These are phyloP conservation scores for Sphaerophoria taeniata DNA, from an alignment of 2,888 invertebrate genomes.

Conservation along the genomic window DNA sequence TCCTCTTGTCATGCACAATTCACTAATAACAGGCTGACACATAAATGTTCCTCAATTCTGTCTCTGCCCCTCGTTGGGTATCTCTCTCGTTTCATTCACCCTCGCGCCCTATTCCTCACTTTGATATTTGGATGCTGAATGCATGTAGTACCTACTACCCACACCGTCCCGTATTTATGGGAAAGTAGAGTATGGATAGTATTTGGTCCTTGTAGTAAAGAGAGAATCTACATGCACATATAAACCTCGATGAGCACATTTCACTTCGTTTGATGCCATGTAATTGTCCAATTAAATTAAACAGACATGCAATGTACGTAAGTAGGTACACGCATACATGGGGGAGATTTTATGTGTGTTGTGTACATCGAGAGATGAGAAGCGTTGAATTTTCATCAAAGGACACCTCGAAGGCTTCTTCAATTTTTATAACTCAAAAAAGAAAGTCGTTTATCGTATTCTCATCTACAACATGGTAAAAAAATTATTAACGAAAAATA, in stretches of 20 bases:
- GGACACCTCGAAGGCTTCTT: no score
- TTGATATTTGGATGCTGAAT: no score
- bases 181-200: background rate
- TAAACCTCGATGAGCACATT: constrained; percentile 64
- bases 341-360: background rate
- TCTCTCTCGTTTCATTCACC: no score
- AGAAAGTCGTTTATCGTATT: no score
- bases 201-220: background rate
- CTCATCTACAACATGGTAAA: no score
- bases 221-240: background rate
- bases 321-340: background rate
- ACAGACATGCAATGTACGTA: constrained; percentile 47
- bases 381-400: constrained; percentile 1
- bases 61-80: background rate
- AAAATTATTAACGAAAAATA: no score
- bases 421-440: no score
- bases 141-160: background rate
- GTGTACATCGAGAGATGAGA: background rate
- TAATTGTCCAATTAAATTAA: constrained; percentile 75
- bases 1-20: constrained; percentile 61
- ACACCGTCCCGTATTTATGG: no score
- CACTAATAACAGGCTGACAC: constrained; percentile 69
- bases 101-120: no score
- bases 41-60: constrained; percentile 31
- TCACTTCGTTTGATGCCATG: constrained; percentile 69